Percentiles rank a stretch among this genome's conserved stretches.
Evolutionary conservation across 2,797 vertebrate genomes (phyloP).

Genomic region (Botia almorhae): DNA sequence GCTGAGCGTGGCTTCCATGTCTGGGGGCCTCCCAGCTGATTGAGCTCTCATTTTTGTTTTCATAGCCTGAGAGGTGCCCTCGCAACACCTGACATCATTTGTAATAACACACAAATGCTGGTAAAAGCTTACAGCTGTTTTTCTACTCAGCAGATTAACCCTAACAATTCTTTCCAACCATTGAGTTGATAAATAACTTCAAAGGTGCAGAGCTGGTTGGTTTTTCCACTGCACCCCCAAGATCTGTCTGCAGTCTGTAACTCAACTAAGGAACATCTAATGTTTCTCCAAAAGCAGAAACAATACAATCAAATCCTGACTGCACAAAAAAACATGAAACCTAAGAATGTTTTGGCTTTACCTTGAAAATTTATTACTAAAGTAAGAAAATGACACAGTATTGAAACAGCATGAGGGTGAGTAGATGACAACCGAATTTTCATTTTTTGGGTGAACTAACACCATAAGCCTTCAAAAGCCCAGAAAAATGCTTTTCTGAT

Average conservation of each 20-base stretch:
- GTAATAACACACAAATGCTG: slow-evolving; percentile 33
- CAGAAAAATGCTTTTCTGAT: slow-evolving; percentile 14
- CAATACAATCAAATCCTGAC: neutral
- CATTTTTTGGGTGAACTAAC: neutral
- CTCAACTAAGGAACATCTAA: neutral
- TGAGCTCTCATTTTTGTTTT: slow-evolving; percentile 31
- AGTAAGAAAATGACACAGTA: neutral
- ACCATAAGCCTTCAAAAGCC: slow-evolving; percentile 5
- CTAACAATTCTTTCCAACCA: slow-evolving; percentile 3
- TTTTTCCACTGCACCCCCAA: neutral
- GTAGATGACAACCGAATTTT: neutral
- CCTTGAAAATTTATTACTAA: neutral
- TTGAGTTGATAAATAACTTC: neutral
- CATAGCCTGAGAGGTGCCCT: slow-evolving; percentile 18
- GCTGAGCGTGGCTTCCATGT: slow-evolving; percentile 2
- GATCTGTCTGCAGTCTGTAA: neutral
- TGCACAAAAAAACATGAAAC: neutral
- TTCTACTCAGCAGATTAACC: slow-evolving; percentile 4
- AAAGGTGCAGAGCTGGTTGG: neutral
- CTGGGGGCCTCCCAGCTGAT: neutral
- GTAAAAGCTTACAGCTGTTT: slow-evolving; percentile 52
- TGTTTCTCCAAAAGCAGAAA: neutral
- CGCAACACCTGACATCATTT: slow-evolving; percentile 42
- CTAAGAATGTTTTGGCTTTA: neutral
- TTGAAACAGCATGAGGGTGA: neutral